Evolutionary conservation across 2,888 invertebrate genomes (phyloP), one percentile per base, ranked within the genome.

Genomic region (Bugulina stolonifera): DNA sequence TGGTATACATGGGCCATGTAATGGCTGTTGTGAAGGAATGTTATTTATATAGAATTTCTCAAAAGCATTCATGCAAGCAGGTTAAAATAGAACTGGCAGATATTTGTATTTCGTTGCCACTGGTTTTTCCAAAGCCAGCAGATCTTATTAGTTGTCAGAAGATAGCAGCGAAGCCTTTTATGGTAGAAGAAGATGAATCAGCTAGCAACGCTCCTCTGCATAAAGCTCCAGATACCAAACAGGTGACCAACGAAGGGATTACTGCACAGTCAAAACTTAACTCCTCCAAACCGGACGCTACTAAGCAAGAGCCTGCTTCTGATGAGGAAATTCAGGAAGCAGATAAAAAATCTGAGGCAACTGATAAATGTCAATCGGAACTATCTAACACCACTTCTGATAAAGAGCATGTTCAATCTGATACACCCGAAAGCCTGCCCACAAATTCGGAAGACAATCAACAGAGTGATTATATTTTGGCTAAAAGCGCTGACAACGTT

Each of bases 111-210:
- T 64, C 64, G 3, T 32, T 64, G 18, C 64, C 64, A 14, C 2
- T 64, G 32, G 64, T 64, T 10, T 64, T 64, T n/a, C 64, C 64
- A 32, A 64, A 64, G n/a, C 34, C 64, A 3, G 5, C 3, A 32
- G 29, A 64, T 34, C 27, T 64, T 27, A 64, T 25, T 10, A 64
- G 32, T 5, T 64, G 64, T 64, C 14, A 29, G 10, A 18, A 3
- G 2, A 10, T 64, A 2, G 32, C 5, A 29, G 29, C 43, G 10
- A 43, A 43, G 43, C 43, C 43, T 43, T 43, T 43, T 18, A 43
- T 43, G 43, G 43, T 43, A 18, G 43, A 43, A 43, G 43, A 43
- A 18, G 43, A 43, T 10, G n/a, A n/a, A n/a, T n/a, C n/a, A n/a
- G n/a, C n/a, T n/a, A n/a, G n/a, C n/a, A n/a, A n/a, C n/a, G n/a